Evolutionary conservation across 2,888 invertebrate genomes (phyloP), one percentile per base, ranked within the genome.

Genomic region (Himalopsyche japonica): DNA sequence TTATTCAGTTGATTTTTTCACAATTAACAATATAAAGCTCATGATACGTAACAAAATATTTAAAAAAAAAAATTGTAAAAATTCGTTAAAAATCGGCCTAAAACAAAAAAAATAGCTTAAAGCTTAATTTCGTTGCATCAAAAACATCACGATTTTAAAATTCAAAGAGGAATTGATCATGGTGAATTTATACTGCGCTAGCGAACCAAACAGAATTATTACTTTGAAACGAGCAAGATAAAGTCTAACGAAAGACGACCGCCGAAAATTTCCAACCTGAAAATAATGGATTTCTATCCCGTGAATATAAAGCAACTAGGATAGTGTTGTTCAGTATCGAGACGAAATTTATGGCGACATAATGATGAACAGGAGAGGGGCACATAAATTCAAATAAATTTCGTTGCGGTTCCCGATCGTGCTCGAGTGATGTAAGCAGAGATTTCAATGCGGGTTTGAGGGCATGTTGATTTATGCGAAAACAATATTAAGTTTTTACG

Each of bases 221-320:
- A 57, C 57, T 57, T 57, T 3, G 10, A 57, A 57, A 7, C 20
- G 57, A 57, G 10, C 10, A 10, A 57, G 57, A 57, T 24, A 24
- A 57, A 57, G 24, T 57, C 57, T 57, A 3, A 24, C 57, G 57
- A 57, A 57, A 57, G 57, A 57, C n/a, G 57, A 49, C 57, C 20
- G 20, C 57, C 8, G 57, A 57, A 57, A 57, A 57, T 57, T 57
- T 20, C 57, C 18, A 78, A 37, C 78, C 37, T 78, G 78, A 37
- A 78, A 78, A 37, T 78, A 78, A 78, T 78, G 84, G 84, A 78
- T 81, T 84, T 84, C 81, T 81, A 84, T 84, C 81, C 84, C 81
- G 78, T 84, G 84, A 84, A 84, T 84, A 84, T 84, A 84, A 84
- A 84, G 81, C 84, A 81, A 81, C 84, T 77, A 81, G 84, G 81